Conservation (phyloP, 2,797 vertebrate species). For the Pipistrellus kuhlii region DNA sequence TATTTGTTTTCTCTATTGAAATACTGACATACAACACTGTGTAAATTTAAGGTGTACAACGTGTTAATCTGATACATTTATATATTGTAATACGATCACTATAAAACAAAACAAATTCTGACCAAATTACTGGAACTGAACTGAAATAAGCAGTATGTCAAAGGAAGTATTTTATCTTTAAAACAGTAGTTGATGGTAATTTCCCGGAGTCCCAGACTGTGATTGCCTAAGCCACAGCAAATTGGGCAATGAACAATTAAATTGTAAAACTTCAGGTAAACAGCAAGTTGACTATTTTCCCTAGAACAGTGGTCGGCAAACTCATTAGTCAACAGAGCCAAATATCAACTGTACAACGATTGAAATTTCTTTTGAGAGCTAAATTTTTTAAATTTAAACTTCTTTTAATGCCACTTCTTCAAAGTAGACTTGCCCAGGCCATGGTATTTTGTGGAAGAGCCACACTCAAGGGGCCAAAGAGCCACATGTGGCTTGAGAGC, state of each 20-base stretch:
- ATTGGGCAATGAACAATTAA: not conserved
- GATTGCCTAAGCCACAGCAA: not conserved
- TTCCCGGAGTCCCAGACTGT: not conserved
- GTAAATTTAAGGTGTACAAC: not conserved
- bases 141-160: not conserved
- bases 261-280: not conserved
- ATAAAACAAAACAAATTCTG: constrained; percentile 19
- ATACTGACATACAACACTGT: not conserved
- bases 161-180: not conserved
- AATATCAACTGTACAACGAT: no score
- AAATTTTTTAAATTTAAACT: no score
- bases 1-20: constrained; percentile 10
- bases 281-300: not conserved
- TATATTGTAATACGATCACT: not conserved
- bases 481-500: no score
- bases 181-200: constrained; percentile 21
- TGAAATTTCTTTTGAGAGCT: no score
- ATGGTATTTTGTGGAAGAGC: no score
- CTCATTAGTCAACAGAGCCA: no score
- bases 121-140: not conserved
- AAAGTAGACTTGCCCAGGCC: no score
- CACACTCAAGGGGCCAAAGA: no score
- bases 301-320: not conserved
- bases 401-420: no score
- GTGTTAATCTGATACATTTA: not conserved